Evolutionary conservation across 2,888 invertebrate species (phyloP).

Genomic region (Lycaena phlaeas): DNA sequence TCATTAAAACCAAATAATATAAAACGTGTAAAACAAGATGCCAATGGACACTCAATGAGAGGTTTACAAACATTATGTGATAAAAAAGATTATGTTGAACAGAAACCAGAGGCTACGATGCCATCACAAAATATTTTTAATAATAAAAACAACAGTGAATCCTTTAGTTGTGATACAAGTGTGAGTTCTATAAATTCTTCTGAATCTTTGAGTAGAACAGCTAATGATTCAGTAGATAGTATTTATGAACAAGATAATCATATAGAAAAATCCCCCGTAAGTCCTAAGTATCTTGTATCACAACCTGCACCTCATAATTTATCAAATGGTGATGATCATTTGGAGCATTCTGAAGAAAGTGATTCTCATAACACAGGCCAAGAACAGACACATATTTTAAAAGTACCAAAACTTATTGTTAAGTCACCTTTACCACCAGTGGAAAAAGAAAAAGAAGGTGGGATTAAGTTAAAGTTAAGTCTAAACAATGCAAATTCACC

Average conservation of each 20-base stretch:
- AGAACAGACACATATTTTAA: slow-evolving; percentile 24
- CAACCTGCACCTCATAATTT: slow-evolving; percentile 23
- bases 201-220: slow-evolving; percentile 36
- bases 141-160: slow-evolving; percentile 30
- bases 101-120: slow-evolving; percentile 32
- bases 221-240: slow-evolving; percentile 38
- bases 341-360: slow-evolving; percentile 48
- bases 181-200: slow-evolving; percentile 36
- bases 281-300: slow-evolving; percentile 23
- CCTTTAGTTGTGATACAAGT: slow-evolving; percentile 39
- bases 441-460: slow-evolving; percentile 52
- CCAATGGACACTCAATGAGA: slow-evolving; percentile 35
- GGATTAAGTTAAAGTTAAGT: slow-evolving; percentile 62
- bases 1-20: slow-evolving; percentile 44
- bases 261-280: slow-evolving; percentile 30
- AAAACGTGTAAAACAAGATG: slow-evolving; percentile 37
- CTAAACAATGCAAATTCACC: slow-evolving; percentile 64
- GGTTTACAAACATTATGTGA: slow-evolving; percentile 30
- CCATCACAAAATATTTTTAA: slow-evolving; percentile 27
- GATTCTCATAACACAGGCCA: slow-evolving; percentile 41
- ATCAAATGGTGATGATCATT: slow-evolving; percentile 50
- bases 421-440: slow-evolving; percentile 30
- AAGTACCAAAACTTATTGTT: slow-evolving; percentile 26
- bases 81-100: slow-evolving; percentile 39
- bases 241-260: slow-evolving; percentile 39